A percentile compares a stretch with the other conserved stretches of the same genome.
Conservation (phyloP, 2,113 vertebrate genomes). For the Mobula birostris region DNA sequence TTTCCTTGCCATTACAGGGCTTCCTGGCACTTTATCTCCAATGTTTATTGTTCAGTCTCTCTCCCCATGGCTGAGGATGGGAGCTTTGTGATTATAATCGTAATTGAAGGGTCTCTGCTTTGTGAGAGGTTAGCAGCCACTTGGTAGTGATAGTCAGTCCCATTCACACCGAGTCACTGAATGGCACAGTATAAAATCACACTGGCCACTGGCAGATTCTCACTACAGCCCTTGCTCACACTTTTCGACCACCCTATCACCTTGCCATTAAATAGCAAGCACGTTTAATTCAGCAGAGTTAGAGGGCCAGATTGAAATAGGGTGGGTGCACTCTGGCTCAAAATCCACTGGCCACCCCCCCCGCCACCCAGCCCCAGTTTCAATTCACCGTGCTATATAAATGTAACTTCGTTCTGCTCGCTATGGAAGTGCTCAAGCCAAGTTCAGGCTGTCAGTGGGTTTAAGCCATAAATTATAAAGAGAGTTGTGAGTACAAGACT, state of each 20-base stretch:
- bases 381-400: not conserved
- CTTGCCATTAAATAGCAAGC: no score
- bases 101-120: not conserved
- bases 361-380: not conserved
- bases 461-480: not conserved
- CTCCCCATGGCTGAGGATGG: not conserved
- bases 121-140: not conserved
- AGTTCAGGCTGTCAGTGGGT: not conserved
- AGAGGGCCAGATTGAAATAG: not conserved
- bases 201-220: not conserved
- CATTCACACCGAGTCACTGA: not conserved
- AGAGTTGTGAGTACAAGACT: not conserved
- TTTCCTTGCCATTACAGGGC: constrained; percentile 76
- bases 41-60: not conserved
- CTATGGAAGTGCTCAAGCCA: not conserved
- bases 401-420: not conserved
- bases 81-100: not conserved
- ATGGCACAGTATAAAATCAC: not conserved
- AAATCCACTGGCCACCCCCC: not conserved
- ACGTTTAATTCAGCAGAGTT: not conserved
- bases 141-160: not conserved
- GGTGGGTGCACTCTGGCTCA: not conserved
- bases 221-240: not conserved
- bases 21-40: constrained; percentile 68
- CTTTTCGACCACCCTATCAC: not conserved